Conservation (phyloP, 2,888 invertebrate species). For the Drosophila affinis region DNA sequence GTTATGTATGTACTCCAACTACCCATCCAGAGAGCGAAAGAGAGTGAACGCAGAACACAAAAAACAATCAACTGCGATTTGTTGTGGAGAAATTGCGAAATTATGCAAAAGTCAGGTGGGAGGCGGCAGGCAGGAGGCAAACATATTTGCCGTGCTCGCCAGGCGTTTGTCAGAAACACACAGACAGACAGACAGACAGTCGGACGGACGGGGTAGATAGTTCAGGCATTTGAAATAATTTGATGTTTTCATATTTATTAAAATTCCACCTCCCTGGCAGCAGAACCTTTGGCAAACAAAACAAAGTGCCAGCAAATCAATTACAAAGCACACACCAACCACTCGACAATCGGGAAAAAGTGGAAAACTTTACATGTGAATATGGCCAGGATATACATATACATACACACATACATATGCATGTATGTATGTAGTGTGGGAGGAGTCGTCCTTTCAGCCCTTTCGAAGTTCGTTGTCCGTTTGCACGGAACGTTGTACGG, state of each 20-base stretch:
- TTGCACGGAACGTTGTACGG: conserved; percentile 17
- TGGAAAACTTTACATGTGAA: conserved; percentile 5
- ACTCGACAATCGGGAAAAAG: conserved; percentile 12
- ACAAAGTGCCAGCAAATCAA: conserved; percentile 76
- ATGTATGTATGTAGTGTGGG: not conserved
- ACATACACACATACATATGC: not conserved
- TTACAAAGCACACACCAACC: conserved; percentile 46
- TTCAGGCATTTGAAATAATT: conserved; percentile 74
- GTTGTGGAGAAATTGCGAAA: conserved; percentile 78
- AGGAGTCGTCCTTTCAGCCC: conserved; percentile 18
- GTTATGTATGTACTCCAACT: conserved; percentile 52
- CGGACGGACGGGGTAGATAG: conserved; percentile 36
- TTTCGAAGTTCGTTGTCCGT: conserved; percentile 72
- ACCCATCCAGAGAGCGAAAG: not conserved
- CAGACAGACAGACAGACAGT: conserved; percentile 35
- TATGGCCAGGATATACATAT: not conserved
- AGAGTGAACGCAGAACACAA: conserved; percentile 14
- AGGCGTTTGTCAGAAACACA: conserved; percentile 64
- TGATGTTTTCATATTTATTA: conserved; percentile 78
- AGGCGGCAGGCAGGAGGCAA: not conserved
- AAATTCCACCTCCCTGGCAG: conserved; percentile 49
- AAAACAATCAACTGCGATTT: conserved; percentile 80
- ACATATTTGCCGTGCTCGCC: conserved; percentile 68
- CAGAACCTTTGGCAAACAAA: conserved; percentile 46
- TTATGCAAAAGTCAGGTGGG: conserved; percentile 65